Evolutionary conservation across 2,888 invertebrate species (phyloP).

Genomic region (Schizaphis graminum): DNA sequence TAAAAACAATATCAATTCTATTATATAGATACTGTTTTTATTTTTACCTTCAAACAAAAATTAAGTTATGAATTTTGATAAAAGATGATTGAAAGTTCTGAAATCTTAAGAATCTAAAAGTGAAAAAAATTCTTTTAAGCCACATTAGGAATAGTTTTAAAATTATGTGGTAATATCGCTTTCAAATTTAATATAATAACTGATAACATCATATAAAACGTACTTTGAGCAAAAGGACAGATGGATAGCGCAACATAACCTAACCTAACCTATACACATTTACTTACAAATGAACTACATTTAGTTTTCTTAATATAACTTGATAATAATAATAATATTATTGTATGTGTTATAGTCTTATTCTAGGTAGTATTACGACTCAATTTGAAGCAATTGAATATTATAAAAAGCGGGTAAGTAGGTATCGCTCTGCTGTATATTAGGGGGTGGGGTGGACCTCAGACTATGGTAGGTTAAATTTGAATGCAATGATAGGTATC

Average conservation of each 20-base stretch:
- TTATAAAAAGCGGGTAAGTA: too few relatives aligned
- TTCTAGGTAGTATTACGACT: neutral
- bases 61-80: neutral
- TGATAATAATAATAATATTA: neutral
- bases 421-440: too few relatives aligned
- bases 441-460: too few relatives aligned
- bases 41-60: neutral
- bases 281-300: neutral
- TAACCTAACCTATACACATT: neutral
- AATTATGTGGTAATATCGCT: neutral
- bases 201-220: neutral
- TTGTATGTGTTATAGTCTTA: neutral
- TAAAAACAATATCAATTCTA: neutral
- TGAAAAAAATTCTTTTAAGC: neutral
- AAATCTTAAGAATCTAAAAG: neutral
- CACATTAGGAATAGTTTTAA: neutral
- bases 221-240: neutral
- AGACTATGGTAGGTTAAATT: too few relatives aligned
- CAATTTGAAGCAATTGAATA: neutral
- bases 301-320: neutral
- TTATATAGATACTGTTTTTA: neutral
- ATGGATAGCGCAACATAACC: neutral
- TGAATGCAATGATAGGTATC: too few relatives aligned
- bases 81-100: neutral
- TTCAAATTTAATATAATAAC: constrained; percentile 21